These are phyloP conservation scores for Scaptomyza parva DNA, from an alignment of 2,888 invertebrate genomes.

Conservation along the genomic window DNA sequence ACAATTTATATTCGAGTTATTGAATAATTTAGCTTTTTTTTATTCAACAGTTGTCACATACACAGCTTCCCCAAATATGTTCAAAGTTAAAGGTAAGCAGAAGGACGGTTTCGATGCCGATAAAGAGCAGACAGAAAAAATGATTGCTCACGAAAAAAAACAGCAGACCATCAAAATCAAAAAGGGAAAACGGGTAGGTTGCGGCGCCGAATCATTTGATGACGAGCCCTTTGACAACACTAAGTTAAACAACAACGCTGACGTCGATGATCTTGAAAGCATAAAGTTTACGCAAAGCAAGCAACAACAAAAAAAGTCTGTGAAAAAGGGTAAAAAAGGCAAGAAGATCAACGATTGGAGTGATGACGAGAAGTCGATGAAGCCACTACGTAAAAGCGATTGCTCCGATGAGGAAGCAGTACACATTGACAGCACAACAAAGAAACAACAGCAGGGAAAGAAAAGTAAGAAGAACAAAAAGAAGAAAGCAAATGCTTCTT, in stretches of 20 bases:
- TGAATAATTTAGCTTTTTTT: not conserved
- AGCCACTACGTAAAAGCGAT: constrained; percentile 34
- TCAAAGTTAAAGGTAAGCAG: constrained; percentile 78
- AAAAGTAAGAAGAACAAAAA: constrained; percentile 80
- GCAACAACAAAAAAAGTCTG: constrained; percentile 74
- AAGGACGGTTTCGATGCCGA: constrained; percentile 80
- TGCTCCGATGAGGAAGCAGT: constrained; percentile 41
- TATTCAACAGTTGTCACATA: not conserved
- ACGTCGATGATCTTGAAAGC: constrained; percentile 84
- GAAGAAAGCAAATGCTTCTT: constrained; percentile 67
- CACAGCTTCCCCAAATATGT: constrained; percentile 45
- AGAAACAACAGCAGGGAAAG: constrained; percentile 62
- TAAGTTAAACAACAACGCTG: constrained; percentile 38
- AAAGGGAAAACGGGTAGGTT: constrained; percentile 83
- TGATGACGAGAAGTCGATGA: constrained; percentile 82
- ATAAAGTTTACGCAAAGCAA: constrained; percentile 68
- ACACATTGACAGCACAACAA: constrained; percentile 38
- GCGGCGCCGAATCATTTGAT: constrained; percentile 86
- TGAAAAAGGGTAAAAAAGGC: constrained; percentile 84
- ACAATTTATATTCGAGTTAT: not conserved
- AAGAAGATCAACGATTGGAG: constrained; percentile 86
- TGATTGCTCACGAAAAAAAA: constrained; percentile 52
- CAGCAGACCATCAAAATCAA: constrained; percentile 73
- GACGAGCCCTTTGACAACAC: constrained; percentile 83
- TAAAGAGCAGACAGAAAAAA: constrained; percentile 62